Evolutionary conservation across 2,797 vertebrate genomes (phyloP), one percentile per base, ranked within the genome.

Genomic region (Urosaurus nigricauda): DNA sequence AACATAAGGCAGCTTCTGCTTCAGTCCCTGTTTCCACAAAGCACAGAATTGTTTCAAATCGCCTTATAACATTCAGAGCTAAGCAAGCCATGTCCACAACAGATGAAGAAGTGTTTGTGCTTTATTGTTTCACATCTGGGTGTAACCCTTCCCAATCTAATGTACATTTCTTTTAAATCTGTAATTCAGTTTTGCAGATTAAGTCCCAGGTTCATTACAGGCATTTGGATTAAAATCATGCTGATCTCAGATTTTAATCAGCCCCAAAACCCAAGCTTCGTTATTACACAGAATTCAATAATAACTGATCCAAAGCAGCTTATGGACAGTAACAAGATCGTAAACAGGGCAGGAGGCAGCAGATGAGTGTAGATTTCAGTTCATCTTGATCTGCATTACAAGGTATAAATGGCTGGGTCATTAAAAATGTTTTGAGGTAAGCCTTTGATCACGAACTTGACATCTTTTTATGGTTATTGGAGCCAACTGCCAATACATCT

Each of bases 381-480:
- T 58, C 93, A 92, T 94, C 95, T 94, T 92, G 88, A 90, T 92
- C 79, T 81, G 90, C 90, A 91, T 87, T 92, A 94, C 92, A 92
- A 0, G 26, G 87, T 93, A 87, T 88, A 92, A 94, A 92, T 4
- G 82, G 85, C 53, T 87, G 88, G 91, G 92, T 90, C 93, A 93
- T 93, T 94, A 92, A 89, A 40, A 93, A 94, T 71, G 92, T 92
- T 93, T 37, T 1, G 1, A 94, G 92, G 90, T 88, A 87, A 92
- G 87, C 79, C 88, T 93, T 90, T 92, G 90, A 92, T 90, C 92
- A 90, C 88, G 93, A 95, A 95, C 93, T 91, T 92, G 89, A 86
- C 88, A 93, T 94, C 85, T 90, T 91, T 94, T 94, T 92, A 89
- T 81, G 92, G 89, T 93, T 93, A 94, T 89, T 93, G 91, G 93